Conservation (phyloP, 2,797 vertebrate species). For the Pangasius krempfi region DNA sequence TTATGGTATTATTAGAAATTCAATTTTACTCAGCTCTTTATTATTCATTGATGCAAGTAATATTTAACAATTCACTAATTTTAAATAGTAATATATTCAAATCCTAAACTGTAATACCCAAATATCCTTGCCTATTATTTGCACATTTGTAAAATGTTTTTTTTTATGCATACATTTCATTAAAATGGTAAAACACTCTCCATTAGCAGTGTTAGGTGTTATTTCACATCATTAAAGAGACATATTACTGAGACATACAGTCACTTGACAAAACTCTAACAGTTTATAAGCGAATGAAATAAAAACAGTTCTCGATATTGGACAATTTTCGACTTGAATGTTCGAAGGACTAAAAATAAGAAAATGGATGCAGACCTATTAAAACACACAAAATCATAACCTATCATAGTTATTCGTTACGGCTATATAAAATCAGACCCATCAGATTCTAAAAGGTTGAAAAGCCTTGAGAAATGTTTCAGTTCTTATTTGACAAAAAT, state of each 20-base stretch:
- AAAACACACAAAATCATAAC: neutral
- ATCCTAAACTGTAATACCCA: neutral
- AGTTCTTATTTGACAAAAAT: slow-evolving; percentile 29
- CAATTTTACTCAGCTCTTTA: neutral
- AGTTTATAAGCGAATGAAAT: neutral
- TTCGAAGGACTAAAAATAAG: neutral
- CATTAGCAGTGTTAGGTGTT: neutral
- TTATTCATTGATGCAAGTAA: neutral
- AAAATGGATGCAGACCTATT: neutral
- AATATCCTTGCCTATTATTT: neutral
- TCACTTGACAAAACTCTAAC: neutral
- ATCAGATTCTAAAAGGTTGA: neutral
- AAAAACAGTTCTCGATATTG: neutral
- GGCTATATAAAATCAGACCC: neutral
- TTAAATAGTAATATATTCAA: neutral
- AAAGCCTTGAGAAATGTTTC: slow-evolving; percentile 7
- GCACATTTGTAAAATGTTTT: neutral
- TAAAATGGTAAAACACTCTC: neutral
- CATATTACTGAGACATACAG: neutral
- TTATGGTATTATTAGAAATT: neutral
- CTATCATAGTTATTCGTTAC: neutral
- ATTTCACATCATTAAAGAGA: too few relatives aligned
- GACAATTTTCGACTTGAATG: neutral
- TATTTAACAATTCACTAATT: neutral
- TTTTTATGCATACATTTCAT: neutral